Conservation (phyloP, 1,140 invertebrate species). For the Pantala flavescens region DNA sequence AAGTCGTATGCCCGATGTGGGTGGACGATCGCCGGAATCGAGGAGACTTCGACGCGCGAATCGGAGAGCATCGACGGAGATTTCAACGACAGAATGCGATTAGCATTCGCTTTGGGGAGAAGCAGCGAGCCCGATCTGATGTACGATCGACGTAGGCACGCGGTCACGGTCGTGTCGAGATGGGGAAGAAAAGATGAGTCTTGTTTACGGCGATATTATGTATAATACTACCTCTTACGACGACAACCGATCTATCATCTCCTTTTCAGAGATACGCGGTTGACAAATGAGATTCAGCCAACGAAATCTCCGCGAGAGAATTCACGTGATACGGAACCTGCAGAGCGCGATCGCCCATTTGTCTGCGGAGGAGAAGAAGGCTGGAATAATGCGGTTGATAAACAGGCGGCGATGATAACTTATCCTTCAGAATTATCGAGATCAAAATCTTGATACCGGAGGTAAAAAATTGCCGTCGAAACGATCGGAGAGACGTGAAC, state of each 20-base stretch:
- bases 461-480: too few species aligned
- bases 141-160: background rate
- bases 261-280: background rate
- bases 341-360: background rate
- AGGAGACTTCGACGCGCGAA: background rate
- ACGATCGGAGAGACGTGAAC: too few species aligned
- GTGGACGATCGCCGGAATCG: background rate
- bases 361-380: background rate
- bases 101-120: background rate
- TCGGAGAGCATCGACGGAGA: background rate
- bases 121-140: background rate
- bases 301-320: background rate
- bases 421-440: background rate
- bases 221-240: background rate
- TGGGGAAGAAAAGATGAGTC: background rate
- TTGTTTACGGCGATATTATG: background rate
- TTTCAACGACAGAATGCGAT: background rate
- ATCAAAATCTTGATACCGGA: background rate
- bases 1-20: background rate
- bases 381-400: background rate
- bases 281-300: background rate
- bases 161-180: background rate
- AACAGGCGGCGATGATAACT: background rate
- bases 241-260: background rate
- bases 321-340: background rate